A percentile compares a stretch with the other conserved stretches of the same genome.
Conservation (phyloP, 2,113 vertebrate genomes). For the Delphinus delphis region DNA sequence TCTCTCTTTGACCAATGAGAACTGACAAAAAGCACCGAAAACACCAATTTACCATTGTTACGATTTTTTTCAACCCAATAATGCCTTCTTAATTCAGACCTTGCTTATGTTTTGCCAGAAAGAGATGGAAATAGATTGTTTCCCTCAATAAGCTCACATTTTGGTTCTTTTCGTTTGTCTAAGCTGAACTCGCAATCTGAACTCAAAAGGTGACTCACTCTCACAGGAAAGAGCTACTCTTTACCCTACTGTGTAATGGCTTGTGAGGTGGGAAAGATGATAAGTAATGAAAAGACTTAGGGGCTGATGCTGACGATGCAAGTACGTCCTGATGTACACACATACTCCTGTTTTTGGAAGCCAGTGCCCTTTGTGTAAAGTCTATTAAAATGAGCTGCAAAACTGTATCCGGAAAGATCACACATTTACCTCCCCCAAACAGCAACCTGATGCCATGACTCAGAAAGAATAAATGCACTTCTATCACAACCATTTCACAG, state of each 20-base stretch:
- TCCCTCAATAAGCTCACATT: neutral
- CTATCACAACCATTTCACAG: constrained; percentile 46
- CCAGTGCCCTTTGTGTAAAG: neutral
- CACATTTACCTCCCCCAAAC: neutral
- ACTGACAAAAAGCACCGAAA: neutral
- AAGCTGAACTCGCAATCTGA: neutral
- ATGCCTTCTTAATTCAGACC: neutral
- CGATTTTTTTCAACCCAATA: neutral
- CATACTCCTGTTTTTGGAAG: neutral
- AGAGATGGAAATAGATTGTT: constrained; percentile 6
- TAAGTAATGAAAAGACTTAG: neutral
- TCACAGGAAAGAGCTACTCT: neutral
- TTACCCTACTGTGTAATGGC: neutral
- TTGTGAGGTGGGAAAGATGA: neutral
- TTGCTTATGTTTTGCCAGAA: constrained; percentile 49
- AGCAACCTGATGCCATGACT: neutral
- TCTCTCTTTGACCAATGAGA: neutral
- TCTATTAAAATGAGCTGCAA: constrained; percentile 31
- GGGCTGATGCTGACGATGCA: neutral
- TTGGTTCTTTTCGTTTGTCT: constrained; percentile 32
- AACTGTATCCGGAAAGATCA: neutral
- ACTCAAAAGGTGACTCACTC: neutral
- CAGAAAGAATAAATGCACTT: constrained; percentile 39
- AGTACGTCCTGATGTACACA: neutral
- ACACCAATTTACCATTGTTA: neutral